These are phyloP conservation scores for Cerceris rybyensis DNA, from an alignment of 2,888 invertebrate genomes.

Conservation along the genomic window DNA sequence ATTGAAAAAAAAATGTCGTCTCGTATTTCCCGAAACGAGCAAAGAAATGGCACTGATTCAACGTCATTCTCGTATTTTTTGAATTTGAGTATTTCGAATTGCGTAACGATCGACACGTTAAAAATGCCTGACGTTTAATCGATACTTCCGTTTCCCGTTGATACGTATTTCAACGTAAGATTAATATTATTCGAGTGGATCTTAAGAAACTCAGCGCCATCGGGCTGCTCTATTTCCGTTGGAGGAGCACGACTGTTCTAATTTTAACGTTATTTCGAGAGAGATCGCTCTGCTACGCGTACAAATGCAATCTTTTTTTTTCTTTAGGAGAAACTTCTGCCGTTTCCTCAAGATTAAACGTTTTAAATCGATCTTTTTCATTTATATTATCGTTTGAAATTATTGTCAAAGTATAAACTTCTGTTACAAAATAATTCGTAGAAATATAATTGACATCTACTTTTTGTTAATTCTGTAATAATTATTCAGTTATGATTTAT, in stretches of 20 bases:
- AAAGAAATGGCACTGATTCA: too few species aligned
- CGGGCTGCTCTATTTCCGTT: constrained; percentile 77
- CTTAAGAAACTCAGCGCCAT: constrained; percentile 31
- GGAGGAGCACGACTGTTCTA: constrained; percentile 77
- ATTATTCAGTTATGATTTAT: neutral
- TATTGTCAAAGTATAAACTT: too few species aligned
- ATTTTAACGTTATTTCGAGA: constrained; percentile 76
- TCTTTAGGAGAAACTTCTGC: neutral
- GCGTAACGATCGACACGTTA: too few species aligned
- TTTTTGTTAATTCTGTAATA: neutral
- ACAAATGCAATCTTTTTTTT: neutral
- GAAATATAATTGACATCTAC: neutral
- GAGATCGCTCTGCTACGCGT: constrained; percentile 40
- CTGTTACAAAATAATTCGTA: too few species aligned
- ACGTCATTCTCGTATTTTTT: too few species aligned
- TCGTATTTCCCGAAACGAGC: too few species aligned
- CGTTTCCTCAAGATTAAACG: neutral
- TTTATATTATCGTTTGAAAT: neutral
- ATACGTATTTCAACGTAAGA: neutral
- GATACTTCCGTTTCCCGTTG: neutral
- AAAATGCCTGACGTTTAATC: neutral
- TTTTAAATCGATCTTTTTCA: neutral
- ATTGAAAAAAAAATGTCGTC: too few species aligned
- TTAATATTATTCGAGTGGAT: constrained; percentile 22
- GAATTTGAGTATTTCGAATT: too few species aligned